A percentile compares a stretch with the other conserved stretches of the same genome.
Conservation (phyloP, 2,888 invertebrate genomes). For the Drosophila subsilvestris region DNA sequence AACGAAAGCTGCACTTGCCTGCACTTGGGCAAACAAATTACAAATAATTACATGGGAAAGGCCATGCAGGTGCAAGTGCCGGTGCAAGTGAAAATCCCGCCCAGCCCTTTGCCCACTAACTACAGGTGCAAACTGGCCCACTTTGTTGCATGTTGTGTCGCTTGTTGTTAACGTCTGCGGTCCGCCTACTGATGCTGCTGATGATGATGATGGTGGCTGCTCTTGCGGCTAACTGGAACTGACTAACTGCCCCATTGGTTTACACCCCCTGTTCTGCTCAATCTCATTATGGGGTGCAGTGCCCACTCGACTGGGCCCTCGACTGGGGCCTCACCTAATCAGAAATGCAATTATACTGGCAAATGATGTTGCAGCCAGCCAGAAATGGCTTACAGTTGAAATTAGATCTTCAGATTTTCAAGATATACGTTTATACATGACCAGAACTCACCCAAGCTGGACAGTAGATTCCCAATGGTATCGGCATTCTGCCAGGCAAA, state of each 20-base stretch:
- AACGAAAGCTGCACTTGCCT: conserved; percentile 38
- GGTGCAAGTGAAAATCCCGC: conserved; percentile 35
- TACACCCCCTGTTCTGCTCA: conserved; percentile 2
- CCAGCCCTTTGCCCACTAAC: conserved; percentile 29
- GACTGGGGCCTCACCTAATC: conserved; percentile 53
- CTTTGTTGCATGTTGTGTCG: conserved; percentile 63
- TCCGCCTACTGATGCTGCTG: conserved; percentile 9
- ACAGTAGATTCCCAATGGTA: conserved; percentile 96
- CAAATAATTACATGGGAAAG: conserved; percentile 67
- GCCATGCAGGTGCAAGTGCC: conserved; percentile 36
- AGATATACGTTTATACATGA: not conserved
- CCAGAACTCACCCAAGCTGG: conserved; percentile 86
- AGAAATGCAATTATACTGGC: conserved; percentile 69
- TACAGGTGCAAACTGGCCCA: conserved; percentile 60
- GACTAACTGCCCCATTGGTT: conserved; percentile 32
- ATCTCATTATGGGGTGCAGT: not conserved
- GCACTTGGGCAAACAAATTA: conserved; percentile 73
- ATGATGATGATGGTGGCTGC: conserved; percentile 42
- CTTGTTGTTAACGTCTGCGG: conserved; percentile 39
- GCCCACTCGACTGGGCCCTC: not conserved
- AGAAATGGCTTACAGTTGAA: conserved; percentile 3
- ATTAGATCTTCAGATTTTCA: not conserved
- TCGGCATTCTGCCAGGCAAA: conserved; percentile 97
- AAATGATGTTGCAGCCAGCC: conserved; percentile 37
- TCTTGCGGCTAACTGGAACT: conserved; percentile 53